Evolutionary conservation across 2,113 vertebrate genomes (phyloP).

Genomic region (Microtus oregoni): DNA sequence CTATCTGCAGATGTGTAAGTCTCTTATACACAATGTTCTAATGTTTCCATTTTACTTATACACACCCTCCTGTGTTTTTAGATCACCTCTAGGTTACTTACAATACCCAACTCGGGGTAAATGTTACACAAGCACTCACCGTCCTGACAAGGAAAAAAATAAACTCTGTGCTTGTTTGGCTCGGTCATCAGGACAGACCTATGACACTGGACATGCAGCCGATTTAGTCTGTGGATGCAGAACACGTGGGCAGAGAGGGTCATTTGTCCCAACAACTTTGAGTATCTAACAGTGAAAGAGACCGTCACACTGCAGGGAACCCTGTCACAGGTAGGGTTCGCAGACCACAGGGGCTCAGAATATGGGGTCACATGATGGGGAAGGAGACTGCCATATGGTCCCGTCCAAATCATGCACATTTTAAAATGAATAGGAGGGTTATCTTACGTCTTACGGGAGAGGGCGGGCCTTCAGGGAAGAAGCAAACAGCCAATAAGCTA

Average conservation of each 20-base stretch:
- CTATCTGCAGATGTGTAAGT: background rate
- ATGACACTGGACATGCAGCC: background rate
- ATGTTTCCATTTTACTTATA: background rate
- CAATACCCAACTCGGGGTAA: background rate
- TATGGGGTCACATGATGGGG: background rate
- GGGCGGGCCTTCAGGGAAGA: background rate
- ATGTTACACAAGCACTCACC: background rate
- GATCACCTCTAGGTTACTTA: background rate
- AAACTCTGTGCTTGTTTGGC: background rate
- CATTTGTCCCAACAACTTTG: background rate
- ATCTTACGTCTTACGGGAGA: fast-evolving
- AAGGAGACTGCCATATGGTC: background rate
- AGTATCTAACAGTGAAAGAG: too few species aligned
- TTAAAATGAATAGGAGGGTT: background rate
- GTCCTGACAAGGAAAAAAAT: background rate
- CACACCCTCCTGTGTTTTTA: too few species aligned
- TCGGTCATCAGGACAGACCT: background rate
- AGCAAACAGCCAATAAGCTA: background rate
- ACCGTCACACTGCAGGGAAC: fast-evolving
- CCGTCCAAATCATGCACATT: background rate
- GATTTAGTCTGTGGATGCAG: background rate
- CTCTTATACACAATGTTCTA: background rate
- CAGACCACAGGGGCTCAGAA: background rate
- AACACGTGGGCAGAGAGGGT: background rate
- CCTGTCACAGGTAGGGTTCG: fast-evolving